Evolutionary conservation across 2,888 invertebrate genomes (phyloP).

Genomic region (Kuschelorhynchus macadamiae): DNA sequence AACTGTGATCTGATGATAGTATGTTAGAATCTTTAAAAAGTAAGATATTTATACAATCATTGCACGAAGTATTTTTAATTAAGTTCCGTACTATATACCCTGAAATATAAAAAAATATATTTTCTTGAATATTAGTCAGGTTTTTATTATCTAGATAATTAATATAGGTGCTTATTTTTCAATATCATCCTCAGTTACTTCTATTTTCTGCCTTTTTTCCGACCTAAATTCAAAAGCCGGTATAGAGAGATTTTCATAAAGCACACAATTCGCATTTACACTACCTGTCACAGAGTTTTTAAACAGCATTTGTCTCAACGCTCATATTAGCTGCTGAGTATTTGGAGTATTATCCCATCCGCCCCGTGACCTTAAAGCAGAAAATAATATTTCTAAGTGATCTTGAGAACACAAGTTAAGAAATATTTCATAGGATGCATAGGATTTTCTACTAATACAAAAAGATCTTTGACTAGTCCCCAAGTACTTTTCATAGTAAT

Average conservation of each 20-base stretch:
- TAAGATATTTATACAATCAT: conserved; percentile 28
- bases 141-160: not conserved
- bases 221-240: conserved; percentile 49
- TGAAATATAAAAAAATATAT: conserved; percentile 42
- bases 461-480: conserved; percentile 2
- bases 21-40: conserved; percentile 7
- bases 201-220: conserved; percentile 2
- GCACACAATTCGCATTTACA: conserved; percentile 50
- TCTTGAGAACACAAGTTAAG: conserved; percentile 4
- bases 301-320: conserved; percentile 53
- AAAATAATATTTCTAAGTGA: conserved; percentile 11
- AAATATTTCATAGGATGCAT: conserved; percentile 14
- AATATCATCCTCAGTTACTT: not conserved
- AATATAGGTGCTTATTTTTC: conserved; percentile 1
- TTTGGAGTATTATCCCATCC: conserved; percentile 51
- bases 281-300: conserved; percentile 51
- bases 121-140: conserved; percentile 25
- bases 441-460: conserved; percentile 5
- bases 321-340: conserved; percentile 50
- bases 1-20: not conserved
- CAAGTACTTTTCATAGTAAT: conserved; percentile 16
- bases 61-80: conserved; percentile 15
- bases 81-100: conserved; percentile 44
- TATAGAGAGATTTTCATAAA: conserved; percentile 31
- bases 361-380: conserved; percentile 3